A percentile compares a stretch with the other conserved stretches of the same genome.
phyloP scores from a whole-genome alignment of 2,797 vertebrate species.

The Ctenopoma multispine region DNA sequence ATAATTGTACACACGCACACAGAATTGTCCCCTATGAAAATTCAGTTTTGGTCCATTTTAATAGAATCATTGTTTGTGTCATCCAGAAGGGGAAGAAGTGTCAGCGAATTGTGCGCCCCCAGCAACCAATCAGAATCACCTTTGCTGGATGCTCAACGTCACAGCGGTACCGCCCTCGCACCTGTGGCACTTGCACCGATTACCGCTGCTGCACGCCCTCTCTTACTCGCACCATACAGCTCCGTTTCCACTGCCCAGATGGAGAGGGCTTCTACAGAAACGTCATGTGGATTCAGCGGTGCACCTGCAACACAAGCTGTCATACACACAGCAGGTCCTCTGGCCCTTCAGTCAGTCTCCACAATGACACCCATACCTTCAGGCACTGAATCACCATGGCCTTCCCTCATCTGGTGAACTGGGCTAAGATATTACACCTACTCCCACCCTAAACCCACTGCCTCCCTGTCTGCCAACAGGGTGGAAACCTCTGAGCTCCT shows the following conservation, averaged over 20 bases:
- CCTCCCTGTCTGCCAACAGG: constrained; percentile 22
- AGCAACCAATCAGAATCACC: constrained; percentile 59
- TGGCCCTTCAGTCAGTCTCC: constrained; percentile 66
- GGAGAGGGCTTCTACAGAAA: constrained; percentile 71
- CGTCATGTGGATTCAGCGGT: constrained; percentile 84
- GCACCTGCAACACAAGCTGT: constrained; percentile 70
- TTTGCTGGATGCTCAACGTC: constrained; percentile 77
- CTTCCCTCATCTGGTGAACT: not conserved
- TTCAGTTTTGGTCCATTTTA: no score
- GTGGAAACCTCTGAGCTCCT: constrained; percentile 32
- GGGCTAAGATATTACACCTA: constrained; percentile 11
- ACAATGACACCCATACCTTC: constrained; percentile 84
- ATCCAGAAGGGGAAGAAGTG: constrained; percentile 75
- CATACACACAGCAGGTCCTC: constrained; percentile 10
- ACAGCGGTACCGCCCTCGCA: constrained; percentile 68
- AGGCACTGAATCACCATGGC: constrained; percentile 47
- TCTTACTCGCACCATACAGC: constrained; percentile 69
- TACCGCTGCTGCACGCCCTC: constrained; percentile 78
- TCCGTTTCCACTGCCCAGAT: constrained; percentile 78
- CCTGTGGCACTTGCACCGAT: constrained; percentile 75
- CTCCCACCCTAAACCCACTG: not conserved
- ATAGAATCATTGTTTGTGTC: constrained; percentile 8
- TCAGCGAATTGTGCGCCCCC: constrained; percentile 64
- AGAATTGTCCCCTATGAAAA: not conserved
- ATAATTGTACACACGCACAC: not conserved